These are phyloP conservation scores for Gallinago solitaria DNA, from an alignment of 2,797 vertebrate genomes.

Conservation along the genomic window DNA sequence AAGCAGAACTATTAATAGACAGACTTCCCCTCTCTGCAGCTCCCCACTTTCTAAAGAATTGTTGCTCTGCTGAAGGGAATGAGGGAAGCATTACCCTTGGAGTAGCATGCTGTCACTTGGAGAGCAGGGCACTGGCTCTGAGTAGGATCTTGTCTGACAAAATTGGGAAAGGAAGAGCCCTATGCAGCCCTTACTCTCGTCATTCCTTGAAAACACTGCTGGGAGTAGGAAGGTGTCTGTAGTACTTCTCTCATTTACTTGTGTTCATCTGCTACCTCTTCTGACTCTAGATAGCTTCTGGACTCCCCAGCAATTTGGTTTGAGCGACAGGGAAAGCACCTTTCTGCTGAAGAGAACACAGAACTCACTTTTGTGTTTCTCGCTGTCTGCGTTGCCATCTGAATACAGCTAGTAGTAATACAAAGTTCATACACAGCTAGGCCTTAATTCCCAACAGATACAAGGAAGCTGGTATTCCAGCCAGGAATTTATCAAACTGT, in stretches of 20 bases:
- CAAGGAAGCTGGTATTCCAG: not conserved
- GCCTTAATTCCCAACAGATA: not conserved
- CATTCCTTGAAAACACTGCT: not conserved
- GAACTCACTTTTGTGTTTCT: not conserved
- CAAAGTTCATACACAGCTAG: not conserved
- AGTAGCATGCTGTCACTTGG: not conserved
- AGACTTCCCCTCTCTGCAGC: fast-evolving
- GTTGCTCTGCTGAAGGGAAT: not conserved
- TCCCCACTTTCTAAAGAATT: not conserved
- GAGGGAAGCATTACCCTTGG: not conserved
- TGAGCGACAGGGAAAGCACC: not conserved
- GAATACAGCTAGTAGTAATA: not conserved
- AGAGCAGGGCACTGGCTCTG: not conserved
- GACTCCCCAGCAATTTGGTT: not conserved
- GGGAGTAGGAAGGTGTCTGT: not conserved
- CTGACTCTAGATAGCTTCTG: not conserved
- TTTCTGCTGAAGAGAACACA: not conserved
- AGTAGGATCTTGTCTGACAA: not conserved
- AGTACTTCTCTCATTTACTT: not conserved
- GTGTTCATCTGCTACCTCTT: not conserved
- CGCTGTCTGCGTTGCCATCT: not conserved
- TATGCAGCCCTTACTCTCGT: not conserved
- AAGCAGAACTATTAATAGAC: not conserved
- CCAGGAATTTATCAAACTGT: not conserved
- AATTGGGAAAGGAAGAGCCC: not conserved